Evolutionary conservation across 2,888 invertebrate species (phyloP).

Genomic region (Troides oblongomaculatus): DNA sequence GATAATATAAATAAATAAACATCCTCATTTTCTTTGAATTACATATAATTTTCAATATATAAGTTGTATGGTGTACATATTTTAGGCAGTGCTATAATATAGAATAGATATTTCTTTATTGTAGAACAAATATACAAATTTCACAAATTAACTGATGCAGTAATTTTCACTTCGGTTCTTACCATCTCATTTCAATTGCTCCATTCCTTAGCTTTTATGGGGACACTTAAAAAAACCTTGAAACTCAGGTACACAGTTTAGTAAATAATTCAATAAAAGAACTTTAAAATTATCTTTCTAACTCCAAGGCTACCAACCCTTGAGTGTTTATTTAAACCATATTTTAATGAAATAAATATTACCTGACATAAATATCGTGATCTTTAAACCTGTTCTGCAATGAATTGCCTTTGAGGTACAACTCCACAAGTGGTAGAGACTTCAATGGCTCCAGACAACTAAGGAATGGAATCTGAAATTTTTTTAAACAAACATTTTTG

Average conservation of each 20-base stretch:
- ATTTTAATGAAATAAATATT: constrained; percentile 58
- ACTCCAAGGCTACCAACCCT: constrained; percentile 28
- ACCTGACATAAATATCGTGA: constrained; percentile 90
- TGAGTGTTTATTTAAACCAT: constrained; percentile 20
- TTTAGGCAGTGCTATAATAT: too few relatives aligned
- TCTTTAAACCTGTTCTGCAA: constrained; percentile 88
- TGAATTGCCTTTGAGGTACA: constrained; percentile 90
- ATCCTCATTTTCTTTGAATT: too few relatives aligned
- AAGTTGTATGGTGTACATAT: too few relatives aligned
- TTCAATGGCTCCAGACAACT: constrained; percentile 83
- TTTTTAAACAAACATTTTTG: background rate
- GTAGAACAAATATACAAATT: too few relatives aligned
- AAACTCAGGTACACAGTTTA: background rate
- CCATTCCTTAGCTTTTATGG: background rate
- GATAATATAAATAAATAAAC: too few relatives aligned
- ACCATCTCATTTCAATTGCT: background rate
- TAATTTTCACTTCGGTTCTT: background rate
- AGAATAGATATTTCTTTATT: too few relatives aligned
- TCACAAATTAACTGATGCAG: background rate
- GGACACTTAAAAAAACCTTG: background rate
- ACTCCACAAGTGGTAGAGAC: constrained; percentile 85
- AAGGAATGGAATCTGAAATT: constrained; percentile 84
- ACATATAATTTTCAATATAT: too few relatives aligned
- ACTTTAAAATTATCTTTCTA: background rate
- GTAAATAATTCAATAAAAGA: background rate